A percentile compares a stretch with the other conserved stretches of the same genome.
Conservation (phyloP, 2,797 vertebrate species). For the Cyprinella venusta region DNA sequence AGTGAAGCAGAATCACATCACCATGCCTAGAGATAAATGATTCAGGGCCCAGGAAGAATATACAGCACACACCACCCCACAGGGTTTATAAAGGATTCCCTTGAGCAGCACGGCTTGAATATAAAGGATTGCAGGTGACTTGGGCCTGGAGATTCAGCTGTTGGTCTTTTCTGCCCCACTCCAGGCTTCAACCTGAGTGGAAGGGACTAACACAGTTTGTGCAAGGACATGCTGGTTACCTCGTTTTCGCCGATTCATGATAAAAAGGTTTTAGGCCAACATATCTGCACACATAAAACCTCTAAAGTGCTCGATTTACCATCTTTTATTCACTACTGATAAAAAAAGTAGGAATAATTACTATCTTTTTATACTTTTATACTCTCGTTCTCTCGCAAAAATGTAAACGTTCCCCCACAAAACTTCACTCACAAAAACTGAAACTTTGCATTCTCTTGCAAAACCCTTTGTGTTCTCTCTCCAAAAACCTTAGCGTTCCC, state of each 20-base stretch:
- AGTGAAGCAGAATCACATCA: background rate
- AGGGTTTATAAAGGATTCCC: background rate
- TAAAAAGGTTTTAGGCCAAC: background rate
- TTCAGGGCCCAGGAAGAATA: background rate
- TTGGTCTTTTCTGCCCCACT: background rate
- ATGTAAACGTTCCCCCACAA: no score
- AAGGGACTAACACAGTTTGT: background rate
- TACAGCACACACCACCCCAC: background rate
- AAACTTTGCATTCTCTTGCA: no score
- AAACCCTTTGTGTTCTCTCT: no score
- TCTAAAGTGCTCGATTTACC: background rate
- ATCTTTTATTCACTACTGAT: no score
- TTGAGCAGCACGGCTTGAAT: background rate
- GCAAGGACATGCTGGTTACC: background rate
- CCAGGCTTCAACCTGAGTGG: background rate
- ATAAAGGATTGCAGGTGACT: background rate
- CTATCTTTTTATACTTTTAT: no score
- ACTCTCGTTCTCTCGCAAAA: no score
- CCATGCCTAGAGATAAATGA: background rate
- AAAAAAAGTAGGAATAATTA: no score
- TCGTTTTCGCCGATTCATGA: background rate
- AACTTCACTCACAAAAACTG: no score
- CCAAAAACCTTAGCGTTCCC: no score
- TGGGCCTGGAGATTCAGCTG: conserved; percentile 19
- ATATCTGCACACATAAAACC: background rate